phyloP scores from a whole-genome alignment of 2,797 vertebrate genomes.

The Aldrovandia affinis region DNA sequence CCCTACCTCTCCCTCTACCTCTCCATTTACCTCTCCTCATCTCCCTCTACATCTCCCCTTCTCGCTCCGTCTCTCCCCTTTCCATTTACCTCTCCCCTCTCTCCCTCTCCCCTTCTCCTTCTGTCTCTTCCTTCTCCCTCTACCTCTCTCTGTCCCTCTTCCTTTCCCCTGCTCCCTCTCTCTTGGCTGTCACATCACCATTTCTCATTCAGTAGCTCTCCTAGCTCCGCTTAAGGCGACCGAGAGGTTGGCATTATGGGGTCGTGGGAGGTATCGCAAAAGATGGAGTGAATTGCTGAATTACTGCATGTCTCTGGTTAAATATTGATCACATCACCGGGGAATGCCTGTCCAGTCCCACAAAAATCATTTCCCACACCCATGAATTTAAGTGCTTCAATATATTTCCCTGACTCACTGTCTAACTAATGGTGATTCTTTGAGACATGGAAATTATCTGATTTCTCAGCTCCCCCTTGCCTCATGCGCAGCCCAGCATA shows the following conservation, averaged over 20 bases:
- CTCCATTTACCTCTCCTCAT: not conserved
- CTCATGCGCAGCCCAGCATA: not conserved
- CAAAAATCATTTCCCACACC: not conserved
- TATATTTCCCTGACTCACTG: not conserved
- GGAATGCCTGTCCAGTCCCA: not conserved
- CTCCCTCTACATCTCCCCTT: not conserved
- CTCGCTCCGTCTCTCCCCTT: not conserved
- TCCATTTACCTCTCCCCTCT: constrained; percentile 12
- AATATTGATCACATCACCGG: not conserved
- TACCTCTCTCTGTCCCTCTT: constrained; percentile 58
- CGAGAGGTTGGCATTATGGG: not conserved
- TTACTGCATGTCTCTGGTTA: not conserved
- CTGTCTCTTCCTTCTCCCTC: constrained; percentile 4
- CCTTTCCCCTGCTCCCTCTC: constrained; percentile 33
- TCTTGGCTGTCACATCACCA: constrained; percentile 42
- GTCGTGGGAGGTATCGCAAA: not conserved
- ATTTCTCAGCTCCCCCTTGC: not conserved
- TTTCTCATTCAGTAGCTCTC: not conserved
- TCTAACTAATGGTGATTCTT: not conserved
- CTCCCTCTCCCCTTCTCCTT: constrained; percentile 15
- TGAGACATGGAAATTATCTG: not conserved
- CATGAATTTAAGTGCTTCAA: not conserved
- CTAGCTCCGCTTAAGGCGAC: not conserved
- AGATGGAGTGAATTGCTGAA: not conserved
- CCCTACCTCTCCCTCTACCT: not conserved